Evolutionary conservation across 2,888 invertebrate genomes (phyloP), one percentile per base, ranked within the genome.

Genomic region (Dendrolimus pini): DNA sequence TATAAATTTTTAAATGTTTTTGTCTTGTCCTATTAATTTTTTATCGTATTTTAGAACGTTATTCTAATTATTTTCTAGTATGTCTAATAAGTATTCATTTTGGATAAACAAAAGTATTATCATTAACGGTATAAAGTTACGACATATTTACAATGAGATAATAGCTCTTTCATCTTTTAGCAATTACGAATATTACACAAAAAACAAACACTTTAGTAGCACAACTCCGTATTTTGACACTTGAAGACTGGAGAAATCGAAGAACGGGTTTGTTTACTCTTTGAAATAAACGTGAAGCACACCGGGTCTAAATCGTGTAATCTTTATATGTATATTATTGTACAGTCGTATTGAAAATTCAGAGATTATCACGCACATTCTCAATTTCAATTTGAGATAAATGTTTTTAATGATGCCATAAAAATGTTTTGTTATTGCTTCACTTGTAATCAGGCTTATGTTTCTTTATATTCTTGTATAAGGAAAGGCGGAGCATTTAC

Each of bases 241-340:
- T 63, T 64, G 60, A 56, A 60, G 59, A 58, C 57, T 60, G 68
- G 75, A 71, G 80, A 80, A 80, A 80, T 77, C 73, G 65, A 63
- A 76, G 71, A 78, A 72, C 68, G 61, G 70, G 76, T 77, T 76
- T 74, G 67, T 72, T 78, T 69, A 65, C 67, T 72, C 65, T 66
- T 70, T 59, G 60, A 61, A 62, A 63, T 62, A 60, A 60, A 62
- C 64, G 62, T 62, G 63, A 60, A 55, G 55, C 59, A 64, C 62
- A 56, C 55, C 57, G 63, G 60, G 62, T 61, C 56, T 65, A 62
- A 65, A 63, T 63, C 60, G 61, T 59, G 58, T 57, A 58, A 61
- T 61, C 59, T 7, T 55, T 58, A 47, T 47, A 47, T 47, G 47
- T 47, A 30, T 30, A 47, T 47, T 47, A 47, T 59, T 53, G 68